Percentiles rank a stretch among this genome's conserved stretches.
These are phyloP conservation scores for Halyomorpha halys DNA, from an alignment of 1,140 invertebrate species.

Conservation along the genomic window DNA sequence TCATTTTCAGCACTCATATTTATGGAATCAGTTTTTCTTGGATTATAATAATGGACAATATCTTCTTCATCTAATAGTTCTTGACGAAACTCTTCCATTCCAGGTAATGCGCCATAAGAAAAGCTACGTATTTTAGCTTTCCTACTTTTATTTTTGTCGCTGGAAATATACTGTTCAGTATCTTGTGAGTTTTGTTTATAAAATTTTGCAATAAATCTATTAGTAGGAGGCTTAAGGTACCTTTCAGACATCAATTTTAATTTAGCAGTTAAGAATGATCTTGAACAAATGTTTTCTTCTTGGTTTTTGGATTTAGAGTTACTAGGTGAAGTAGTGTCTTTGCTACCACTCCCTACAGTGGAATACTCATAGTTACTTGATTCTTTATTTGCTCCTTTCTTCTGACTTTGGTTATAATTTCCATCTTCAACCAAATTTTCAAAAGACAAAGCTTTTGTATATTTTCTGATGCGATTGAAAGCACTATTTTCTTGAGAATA, in stretches of 20 bases:
- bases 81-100: conserved; percentile 57
- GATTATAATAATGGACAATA: conserved; percentile 13
- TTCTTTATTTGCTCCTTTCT: not conserved
- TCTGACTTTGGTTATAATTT: not conserved
- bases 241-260: conserved; percentile 58
- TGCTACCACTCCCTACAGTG: not conserved
- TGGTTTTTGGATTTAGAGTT: conserved; percentile 10
- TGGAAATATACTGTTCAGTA: conserved; percentile 32
- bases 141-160: conserved; percentile 37
- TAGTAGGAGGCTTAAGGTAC: conserved; percentile 53
- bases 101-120: conserved; percentile 61
- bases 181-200: conserved; percentile 40
- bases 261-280: conserved; percentile 51
- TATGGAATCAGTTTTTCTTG: conserved; percentile 9
- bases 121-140: conserved; percentile 57
- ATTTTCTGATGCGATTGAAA: conserved; percentile 16
- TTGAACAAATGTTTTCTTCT: conserved; percentile 20
- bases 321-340: not conserved
- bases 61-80: conserved; percentile 41
- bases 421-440: conserved; percentile 23
- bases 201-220: conserved; percentile 54
- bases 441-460: conserved; percentile 21
- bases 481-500: not conserved
- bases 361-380: not conserved
- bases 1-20: conserved; percentile 35